Conservation (phyloP, 1,140 invertebrate species). For the Hylaeus anthracinus region DNA sequence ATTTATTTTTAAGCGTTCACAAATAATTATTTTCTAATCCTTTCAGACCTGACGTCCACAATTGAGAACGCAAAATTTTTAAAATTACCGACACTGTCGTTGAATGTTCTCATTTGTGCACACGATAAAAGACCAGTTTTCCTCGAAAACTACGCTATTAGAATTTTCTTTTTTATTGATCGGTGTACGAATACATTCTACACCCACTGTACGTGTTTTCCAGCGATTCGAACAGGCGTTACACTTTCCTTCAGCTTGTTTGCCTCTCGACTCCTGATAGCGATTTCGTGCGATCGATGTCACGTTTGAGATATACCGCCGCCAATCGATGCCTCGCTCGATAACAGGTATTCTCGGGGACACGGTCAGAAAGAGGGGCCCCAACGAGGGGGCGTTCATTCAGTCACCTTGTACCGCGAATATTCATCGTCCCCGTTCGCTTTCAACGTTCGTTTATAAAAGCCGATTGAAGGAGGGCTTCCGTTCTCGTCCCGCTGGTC, state of each 20-base stretch:
- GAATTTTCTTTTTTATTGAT: no score
- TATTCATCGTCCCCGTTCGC: conserved; percentile 21
- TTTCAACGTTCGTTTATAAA: conserved; percentile 12
- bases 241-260: not conserved
- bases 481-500: not conserved
- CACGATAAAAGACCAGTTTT: no score
- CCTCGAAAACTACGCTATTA: no score
- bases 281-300: conserved; percentile 25
- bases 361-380: not conserved
- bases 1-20: no score
- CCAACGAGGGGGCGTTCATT: not conserved
- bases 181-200: no score
- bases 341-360: conserved; percentile 14
- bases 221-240: not conserved
- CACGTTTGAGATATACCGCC: conserved; percentile 31
- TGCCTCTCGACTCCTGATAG: not conserved
- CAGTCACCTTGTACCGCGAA: conserved; percentile 13
- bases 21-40: no score
- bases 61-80: no score
- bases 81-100: no score
- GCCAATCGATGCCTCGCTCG: conserved; percentile 29
- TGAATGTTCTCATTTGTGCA: no score
- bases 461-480: conserved; percentile 11
- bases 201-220: no score
- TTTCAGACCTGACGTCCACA: no score